Evolutionary conservation across 2,888 invertebrate species (phyloP), one percentile per base, ranked within the genome.

Genomic region (Lochmaea crataegi): DNA sequence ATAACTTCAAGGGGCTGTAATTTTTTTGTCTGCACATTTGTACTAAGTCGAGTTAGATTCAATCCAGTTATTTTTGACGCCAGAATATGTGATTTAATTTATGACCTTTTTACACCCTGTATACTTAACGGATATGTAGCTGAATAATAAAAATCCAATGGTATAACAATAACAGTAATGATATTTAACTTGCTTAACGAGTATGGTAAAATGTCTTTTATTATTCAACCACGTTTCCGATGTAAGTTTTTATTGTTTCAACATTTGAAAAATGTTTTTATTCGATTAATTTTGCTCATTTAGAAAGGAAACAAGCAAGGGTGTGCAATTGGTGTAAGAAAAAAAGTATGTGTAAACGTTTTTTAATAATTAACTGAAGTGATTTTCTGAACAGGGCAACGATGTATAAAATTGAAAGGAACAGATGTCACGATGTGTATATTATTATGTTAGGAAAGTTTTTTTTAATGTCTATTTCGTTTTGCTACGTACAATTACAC

Each of bases 321-420:
- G 70, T 38, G 70, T 70, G 70, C 70, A 70, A 70, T 70, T 64
- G 56, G 64, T 70, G 64, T 70, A 65, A 64, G 70, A 65, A 70
- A 64, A 57, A 60, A 60, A 16, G n/a, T 63, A 10, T 38, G 11
- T 42, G 60, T 60, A 60, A 60, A 60, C 60, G 42, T 60, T 70
- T 64, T 68, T 66, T 66, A 65, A 45, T 41, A 58, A 51, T 38
- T 45, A 51, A 51, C 32, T 65, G 22, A 63, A 64, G 64, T 70
- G 70, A 64, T 64, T 70, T 70, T 32, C 57, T 70, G 64, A 70
- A 42, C 11, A 64, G 64, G 61, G 64, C 70, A 70, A 70, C 70
- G 70, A 70, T 64, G 64, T 64, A 70, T 57, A 70, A 65, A 60
- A 16, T 57, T 57, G n/a, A 22, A 64, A 56, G 32, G 63, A 9